Percentiles rank a stretch among this genome's conserved stretches.
Conservation (phyloP, 2,888 invertebrate genomes). For the Monoplex corrugatus region DNA sequence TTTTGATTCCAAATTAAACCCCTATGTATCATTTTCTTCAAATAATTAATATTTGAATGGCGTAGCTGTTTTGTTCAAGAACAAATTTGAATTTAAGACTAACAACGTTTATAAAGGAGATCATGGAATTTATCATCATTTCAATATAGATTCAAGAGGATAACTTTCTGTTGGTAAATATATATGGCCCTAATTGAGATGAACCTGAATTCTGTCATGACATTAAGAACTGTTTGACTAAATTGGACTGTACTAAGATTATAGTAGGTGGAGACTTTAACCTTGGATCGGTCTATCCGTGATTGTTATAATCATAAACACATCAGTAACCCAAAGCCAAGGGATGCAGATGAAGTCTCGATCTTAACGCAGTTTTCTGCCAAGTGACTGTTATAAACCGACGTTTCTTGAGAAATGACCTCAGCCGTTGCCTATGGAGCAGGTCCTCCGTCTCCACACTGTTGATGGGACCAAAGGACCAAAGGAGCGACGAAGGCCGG, state of each 20-base stretch:
- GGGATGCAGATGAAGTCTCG: background rate
- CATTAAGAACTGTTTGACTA: background rate
- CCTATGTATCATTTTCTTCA: too few species aligned
- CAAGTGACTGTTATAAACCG: too few species aligned
- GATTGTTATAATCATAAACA: background rate
- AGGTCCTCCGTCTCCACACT: too few species aligned
- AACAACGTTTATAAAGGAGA: background rate
- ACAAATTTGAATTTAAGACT: background rate
- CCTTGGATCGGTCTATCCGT: background rate
- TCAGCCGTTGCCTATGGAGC: too few species aligned
- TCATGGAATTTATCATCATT: background rate
- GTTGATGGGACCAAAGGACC: too few species aligned
- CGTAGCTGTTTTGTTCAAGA: background rate
- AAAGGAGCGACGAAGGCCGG: too few species aligned
- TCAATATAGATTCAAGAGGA: background rate
- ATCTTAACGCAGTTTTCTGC: too few species aligned
- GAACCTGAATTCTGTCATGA: background rate
- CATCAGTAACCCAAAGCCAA: background rate
- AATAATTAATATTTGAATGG: background rate
- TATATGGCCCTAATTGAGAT: background rate
- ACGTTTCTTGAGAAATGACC: too few species aligned
- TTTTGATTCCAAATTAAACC: too few species aligned
- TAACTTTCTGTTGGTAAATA: background rate
- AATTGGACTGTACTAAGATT: background rate
- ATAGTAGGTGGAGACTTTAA: background rate